A percentile compares a stretch with the other conserved stretches of the same genome.
Conservation (phyloP, 2,113 vertebrate genomes). For the Vimba vimba region DNA sequence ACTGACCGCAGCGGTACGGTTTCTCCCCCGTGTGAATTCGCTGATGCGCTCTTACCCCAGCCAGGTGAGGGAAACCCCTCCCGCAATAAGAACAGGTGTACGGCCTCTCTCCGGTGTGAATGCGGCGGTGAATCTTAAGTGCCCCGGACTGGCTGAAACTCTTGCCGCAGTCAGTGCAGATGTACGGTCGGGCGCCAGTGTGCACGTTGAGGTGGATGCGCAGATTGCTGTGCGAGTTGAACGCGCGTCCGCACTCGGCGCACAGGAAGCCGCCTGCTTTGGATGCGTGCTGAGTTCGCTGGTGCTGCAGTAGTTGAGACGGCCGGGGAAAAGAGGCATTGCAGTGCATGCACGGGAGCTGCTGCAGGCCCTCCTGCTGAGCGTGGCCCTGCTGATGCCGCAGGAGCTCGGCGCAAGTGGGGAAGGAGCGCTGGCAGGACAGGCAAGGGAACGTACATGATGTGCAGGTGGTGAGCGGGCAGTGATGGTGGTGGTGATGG, state of each 20-base stretch:
- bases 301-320: constrained; percentile 80
- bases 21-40: constrained; percentile 81
- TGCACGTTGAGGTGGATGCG: constrained; percentile 83
- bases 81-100: constrained; percentile 75
- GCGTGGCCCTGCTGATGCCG: constrained; percentile 65
- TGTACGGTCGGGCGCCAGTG: constrained; percentile 79
- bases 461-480: constrained; percentile 67
- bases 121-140: constrained; percentile 79
- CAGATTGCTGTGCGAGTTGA: constrained; percentile 82
- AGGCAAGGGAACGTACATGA: constrained; percentile 70
- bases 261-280: constrained; percentile 76
- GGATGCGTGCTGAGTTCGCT: constrained; percentile 72
- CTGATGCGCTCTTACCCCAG: constrained; percentile 78
- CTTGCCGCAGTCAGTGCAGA: constrained; percentile 80
- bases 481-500: constrained; percentile 73
- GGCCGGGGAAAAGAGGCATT: constrained; percentile 73
- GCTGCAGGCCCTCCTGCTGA: constrained; percentile 45
- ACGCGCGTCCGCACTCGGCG: constrained; percentile 76
- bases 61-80: constrained; percentile 78
- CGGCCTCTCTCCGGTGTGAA: constrained; percentile 75
- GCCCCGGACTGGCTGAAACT: constrained; percentile 83
- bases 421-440: constrained; percentile 68
- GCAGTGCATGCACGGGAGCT: constrained; percentile 79
- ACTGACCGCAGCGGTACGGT: constrained; percentile 81
- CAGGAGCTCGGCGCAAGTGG: constrained; percentile 65